Percentiles rank a stretch among this genome's conserved stretches.
phyloP scores from a whole-genome alignment of 2,113 vertebrate genomes.

The Lepidothrix coronata region DNA sequence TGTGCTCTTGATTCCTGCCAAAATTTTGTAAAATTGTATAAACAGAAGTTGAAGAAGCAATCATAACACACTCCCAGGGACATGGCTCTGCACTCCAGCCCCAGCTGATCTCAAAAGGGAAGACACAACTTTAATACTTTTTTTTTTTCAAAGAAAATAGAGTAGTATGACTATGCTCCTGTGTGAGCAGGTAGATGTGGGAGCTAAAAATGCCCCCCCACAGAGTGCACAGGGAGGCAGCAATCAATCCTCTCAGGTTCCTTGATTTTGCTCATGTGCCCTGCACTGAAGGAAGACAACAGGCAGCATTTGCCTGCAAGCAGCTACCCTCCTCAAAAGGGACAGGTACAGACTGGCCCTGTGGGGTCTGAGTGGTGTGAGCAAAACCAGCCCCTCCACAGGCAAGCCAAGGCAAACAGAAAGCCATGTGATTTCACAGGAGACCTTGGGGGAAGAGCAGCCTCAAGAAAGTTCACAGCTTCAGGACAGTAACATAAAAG shows the following conservation, averaged over 20 bases:
- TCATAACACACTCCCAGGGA: constrained; percentile 66
- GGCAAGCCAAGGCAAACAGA: constrained; percentile 1
- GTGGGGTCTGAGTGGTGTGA: not conserved
- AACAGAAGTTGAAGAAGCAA: constrained; percentile 78
- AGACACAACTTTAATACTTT: not conserved
- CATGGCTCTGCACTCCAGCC: constrained; percentile 43
- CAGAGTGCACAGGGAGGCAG: not conserved
- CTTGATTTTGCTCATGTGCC: not conserved
- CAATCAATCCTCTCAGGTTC: not conserved
- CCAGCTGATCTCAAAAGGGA: constrained; percentile 36
- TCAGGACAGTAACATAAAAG: not conserved
- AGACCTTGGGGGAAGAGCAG: not conserved
- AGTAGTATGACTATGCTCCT: not conserved
- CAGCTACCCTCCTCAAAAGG: not conserved
- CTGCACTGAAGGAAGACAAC: not conserved
- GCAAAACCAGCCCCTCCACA: fast-evolving
- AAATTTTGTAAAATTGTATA: constrained; percentile 80
- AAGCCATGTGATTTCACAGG: not conserved
- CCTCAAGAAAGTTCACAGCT: not conserved
- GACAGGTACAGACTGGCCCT: not conserved
- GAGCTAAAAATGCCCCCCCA: fast-evolving
- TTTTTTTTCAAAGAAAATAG: not conserved
- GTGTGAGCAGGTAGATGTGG: not conserved
- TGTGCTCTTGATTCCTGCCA: constrained; percentile 79
- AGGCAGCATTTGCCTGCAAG: constrained; percentile 19